Percentiles rank a stretch among this genome's conserved stretches.
phyloP scores from a whole-genome alignment of 2,113 vertebrate genomes.

The Puntigrus tetrazona region DNA sequence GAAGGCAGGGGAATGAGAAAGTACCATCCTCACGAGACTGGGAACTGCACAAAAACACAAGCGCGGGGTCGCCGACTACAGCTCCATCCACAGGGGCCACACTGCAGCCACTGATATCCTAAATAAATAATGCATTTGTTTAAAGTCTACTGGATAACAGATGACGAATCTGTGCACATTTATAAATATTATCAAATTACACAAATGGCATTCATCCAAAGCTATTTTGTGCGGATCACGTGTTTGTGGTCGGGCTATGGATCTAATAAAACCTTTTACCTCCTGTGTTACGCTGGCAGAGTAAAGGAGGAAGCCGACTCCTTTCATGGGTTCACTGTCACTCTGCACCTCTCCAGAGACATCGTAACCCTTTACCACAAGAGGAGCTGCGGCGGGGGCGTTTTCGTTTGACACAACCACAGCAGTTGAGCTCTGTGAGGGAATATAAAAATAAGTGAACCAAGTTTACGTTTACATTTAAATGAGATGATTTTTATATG shows the following conservation, averaged over 20 bases:
- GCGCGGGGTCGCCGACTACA: slow-evolving; percentile 76
- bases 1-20: slow-evolving; percentile 88
- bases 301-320: slow-evolving; percentile 95
- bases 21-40: slow-evolving; percentile 89
- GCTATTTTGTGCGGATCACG: too few species aligned
- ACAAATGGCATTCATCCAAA: neutral
- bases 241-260: neutral
- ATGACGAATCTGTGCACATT: neutral
- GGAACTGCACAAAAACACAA: slow-evolving; percentile 85
- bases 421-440: slow-evolving; percentile 78
- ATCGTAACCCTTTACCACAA: slow-evolving; percentile 92
- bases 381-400: slow-evolving; percentile 78
- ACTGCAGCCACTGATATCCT: slow-evolving; percentile 89
- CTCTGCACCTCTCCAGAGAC: slow-evolving; percentile 93
- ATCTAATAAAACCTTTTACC: slow-evolving; percentile 69
- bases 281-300: slow-evolving; percentile 83
- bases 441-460: slow-evolving; percentile 31
- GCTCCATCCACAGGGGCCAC: slow-evolving; percentile 84
- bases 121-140: neutral
- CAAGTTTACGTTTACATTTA: neutral
- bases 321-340: slow-evolving; percentile 97
- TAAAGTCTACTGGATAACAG: neutral
- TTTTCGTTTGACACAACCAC: slow-evolving; percentile 89
- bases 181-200: neutral
- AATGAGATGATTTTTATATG: too few species aligned